Base-by-base conservation (phyloP, 2,888 invertebrate species). In the Parelbella ahira region DNA sequence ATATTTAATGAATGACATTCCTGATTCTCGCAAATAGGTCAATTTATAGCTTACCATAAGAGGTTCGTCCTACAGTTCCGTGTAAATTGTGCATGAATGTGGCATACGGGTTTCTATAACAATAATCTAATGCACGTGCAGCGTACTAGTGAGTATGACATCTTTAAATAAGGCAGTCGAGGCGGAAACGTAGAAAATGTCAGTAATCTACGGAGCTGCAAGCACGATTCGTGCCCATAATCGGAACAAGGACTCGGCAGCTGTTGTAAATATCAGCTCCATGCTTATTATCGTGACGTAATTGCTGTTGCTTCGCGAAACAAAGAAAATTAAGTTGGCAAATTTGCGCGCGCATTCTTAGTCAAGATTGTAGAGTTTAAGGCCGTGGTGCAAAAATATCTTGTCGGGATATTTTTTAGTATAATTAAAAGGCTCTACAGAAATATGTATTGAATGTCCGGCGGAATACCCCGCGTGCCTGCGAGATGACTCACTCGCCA, bases 121-220 rank as follows among this genome's bases (percentile, higher is more conserved):
- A 60, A 53, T 56, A 54, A 57, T 55, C 57, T 52, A 69, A 64
- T 64, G 66, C 76, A 80, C 77, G 75, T 80, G 72, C 60, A 56
- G 37, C 47, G 48, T 52, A 52, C 48, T 43, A 39, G 48, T 64
- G 64, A 68, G 60, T 69, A 76, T 71, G 78, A 75, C 82, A 84
- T 86, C 82, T 74, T 82, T 77, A 73, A 80, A 80, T 84, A 83
- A 71, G 77, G 76, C 69, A 70, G 52, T 70, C 63, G 56, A 84
- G 77, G 72, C 82, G 86, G 87, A 87, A 86, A 86, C 75, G 70
- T 80, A 69, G 80, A 83, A 84, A 86, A 86, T 86, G 80, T 76
- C 72, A 74, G 83, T 79, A 79, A 84, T 84, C 74, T 76, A 73
- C 68, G 55, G 63, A 70, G 75, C 71, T 59, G 59, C 62, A 69